Percentiles rank a stretch among this genome's conserved stretches.
Evolutionary conservation across 2,888 invertebrate genomes (phyloP).

Genomic region (Rapana venosa): DNA sequence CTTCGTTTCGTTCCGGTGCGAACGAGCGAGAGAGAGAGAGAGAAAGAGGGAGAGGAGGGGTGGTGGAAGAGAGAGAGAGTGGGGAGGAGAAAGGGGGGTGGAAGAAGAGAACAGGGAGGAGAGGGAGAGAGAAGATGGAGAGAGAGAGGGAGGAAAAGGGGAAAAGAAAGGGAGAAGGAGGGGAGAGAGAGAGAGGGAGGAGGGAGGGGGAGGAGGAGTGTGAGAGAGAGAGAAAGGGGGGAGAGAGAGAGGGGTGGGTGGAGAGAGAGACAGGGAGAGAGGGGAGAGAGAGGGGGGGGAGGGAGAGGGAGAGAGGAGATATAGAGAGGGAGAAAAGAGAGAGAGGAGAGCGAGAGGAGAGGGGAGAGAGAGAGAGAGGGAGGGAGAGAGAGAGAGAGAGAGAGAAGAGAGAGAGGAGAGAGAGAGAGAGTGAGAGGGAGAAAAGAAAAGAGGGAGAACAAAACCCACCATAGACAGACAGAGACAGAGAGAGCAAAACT

Average conservation of each 20-base stretch:
- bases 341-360: not conserved
- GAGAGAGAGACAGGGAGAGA: not conserved
- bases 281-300: not conserved
- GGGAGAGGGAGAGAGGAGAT: not conserved
- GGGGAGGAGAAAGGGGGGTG: not conserved
- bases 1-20: too few species aligned
- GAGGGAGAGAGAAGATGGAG: not conserved
- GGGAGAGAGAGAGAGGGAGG: not conserved
- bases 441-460: not conserved
- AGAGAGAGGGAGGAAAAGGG: not conserved
- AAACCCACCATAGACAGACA: too few species aligned
- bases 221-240: not conserved
- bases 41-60: not conserved
- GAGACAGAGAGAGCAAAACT: too few species aligned
- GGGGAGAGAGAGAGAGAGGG: not conserved
- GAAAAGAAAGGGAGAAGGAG: too few species aligned
- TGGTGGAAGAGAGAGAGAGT: not conserved
- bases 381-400: not conserved
- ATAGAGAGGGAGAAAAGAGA: not conserved
- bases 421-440: not conserved
- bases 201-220: not conserved
- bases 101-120: not conserved
- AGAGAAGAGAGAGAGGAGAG: conserved; percentile 4
- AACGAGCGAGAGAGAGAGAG: too few species aligned
- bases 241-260: not conserved